These are phyloP conservation scores for Galaxias olidus DNA, from an alignment of 2,797 vertebrate species.

Conservation along the genomic window DNA sequence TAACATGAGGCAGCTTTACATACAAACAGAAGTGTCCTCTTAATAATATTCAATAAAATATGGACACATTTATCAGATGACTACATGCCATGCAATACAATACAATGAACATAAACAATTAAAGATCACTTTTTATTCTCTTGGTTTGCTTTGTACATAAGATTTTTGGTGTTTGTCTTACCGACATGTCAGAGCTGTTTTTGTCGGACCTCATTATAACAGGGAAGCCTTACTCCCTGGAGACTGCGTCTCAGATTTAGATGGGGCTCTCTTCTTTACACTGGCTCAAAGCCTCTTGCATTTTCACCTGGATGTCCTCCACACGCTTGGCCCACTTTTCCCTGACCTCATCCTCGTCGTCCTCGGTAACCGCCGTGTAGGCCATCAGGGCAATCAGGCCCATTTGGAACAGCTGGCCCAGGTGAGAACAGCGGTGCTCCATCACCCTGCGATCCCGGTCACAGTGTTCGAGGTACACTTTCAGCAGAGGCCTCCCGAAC, in stretches of 20 bases:
- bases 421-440: conserved; percentile 74
- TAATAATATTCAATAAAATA: conserved; percentile 26
- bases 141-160: too few species aligned
- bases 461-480: conserved; percentile 75
- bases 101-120: too few species aligned
- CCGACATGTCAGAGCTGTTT: too few species aligned
- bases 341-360: conserved; percentile 72
- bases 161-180: too few species aligned
- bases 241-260: conserved; percentile 14
- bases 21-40: conserved; percentile 37
- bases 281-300: conserved; percentile 69
- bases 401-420: conserved; percentile 77
- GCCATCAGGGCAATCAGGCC: conserved; percentile 78
- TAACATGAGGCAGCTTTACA: conserved; percentile 39
- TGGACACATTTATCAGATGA: conserved; percentile 10
- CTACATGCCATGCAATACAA: too few species aligned
- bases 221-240: too few species aligned
- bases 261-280: conserved; percentile 52
- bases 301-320: conserved; percentile 69
- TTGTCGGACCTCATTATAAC: too few species aligned
- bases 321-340: conserved; percentile 72
- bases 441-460: conserved; percentile 62
- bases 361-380: conserved; percentile 73
- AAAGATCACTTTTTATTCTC: too few species aligned
- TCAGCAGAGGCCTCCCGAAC: conserved; percentile 72